Conservation (phyloP, 2,113 vertebrate species). For the Rhabdomys dilectus region DNA sequence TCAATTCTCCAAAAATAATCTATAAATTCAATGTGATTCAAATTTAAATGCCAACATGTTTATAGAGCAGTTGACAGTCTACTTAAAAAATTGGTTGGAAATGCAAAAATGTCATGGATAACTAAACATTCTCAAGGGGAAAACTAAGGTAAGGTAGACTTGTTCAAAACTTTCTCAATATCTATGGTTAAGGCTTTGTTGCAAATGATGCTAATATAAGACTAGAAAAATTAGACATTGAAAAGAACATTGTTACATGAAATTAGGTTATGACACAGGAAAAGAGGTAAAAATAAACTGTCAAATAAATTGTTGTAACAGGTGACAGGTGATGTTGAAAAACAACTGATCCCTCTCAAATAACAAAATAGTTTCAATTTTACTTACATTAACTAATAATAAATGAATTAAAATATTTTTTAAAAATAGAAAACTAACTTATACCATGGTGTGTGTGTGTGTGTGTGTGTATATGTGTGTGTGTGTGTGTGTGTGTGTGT, state of each 20-base stretch:
- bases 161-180: neutral
- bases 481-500: too few species aligned
- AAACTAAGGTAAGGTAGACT: neutral
- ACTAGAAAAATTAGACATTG: neutral
- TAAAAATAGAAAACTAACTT: neutral
- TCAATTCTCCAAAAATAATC: conserved; percentile 35
- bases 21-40: conserved; percentile 53
- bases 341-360: neutral
- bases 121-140: neutral
- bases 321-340: neutral
- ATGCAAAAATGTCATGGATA: conserved; percentile 47
- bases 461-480: too few species aligned
- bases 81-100: conserved; percentile 32
- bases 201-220: neutral
- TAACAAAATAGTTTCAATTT: neutral
- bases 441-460: neutral
- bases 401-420: neutral
- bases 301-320: neutral
- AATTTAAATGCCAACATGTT: conserved; percentile 49
- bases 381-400: neutral
- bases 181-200: neutral
- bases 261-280: neutral
- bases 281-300: neutral
- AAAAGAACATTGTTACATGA: neutral
- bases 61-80: conserved; percentile 18